These are phyloP conservation scores for Brachypodius melanocephalos DNA, from an alignment of 2,113 vertebrate species.

Conservation along the genomic window DNA sequence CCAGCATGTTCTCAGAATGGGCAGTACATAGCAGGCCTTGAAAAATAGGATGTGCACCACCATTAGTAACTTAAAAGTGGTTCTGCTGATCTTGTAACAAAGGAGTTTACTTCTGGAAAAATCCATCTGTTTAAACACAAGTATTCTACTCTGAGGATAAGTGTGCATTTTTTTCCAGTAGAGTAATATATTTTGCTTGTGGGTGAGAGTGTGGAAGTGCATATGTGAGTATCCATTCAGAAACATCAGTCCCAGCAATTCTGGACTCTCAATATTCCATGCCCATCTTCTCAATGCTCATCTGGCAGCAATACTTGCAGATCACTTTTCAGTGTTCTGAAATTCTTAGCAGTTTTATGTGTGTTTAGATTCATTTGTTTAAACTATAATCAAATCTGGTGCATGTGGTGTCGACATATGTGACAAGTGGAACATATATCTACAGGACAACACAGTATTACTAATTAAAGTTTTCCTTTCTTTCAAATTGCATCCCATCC, in stretches of 20 bases:
- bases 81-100: not conserved
- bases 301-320: not conserved
- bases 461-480: not conserved
- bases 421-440: not conserved
- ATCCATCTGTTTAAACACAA: not conserved
- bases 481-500: not conserved
- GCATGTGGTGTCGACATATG: rapidly evolving
- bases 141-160: not conserved
- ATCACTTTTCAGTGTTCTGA: not conserved
- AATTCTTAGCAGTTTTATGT: not conserved
- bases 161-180: not conserved
- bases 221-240: not conserved
- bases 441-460: not conserved
- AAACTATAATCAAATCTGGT: not conserved
- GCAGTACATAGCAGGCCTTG: not conserved
- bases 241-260: not conserved
- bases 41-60: not conserved
- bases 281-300: not conserved
- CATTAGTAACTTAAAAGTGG: not conserved
- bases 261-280: not conserved
- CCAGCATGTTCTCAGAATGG: not conserved
- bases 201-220: not conserved
- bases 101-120: not conserved
- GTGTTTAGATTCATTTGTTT: not conserved
- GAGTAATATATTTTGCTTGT: not conserved